phyloP scores from a whole-genome alignment of 2,113 vertebrate genomes.

The Gasterosteus aculeatus region DNA sequence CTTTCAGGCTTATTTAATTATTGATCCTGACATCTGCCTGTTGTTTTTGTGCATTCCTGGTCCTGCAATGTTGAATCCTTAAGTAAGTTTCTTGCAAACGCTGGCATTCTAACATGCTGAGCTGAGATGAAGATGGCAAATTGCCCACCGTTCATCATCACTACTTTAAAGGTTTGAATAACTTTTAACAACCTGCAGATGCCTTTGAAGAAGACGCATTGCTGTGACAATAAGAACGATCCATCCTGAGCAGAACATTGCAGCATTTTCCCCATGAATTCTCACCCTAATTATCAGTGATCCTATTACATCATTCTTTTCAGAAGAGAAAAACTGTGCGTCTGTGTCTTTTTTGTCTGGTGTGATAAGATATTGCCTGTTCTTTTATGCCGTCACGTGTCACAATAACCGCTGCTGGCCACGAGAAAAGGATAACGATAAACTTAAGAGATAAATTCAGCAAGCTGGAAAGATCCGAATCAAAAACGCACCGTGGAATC shows the following conservation, averaged over 20 bases:
- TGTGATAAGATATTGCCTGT: slow-evolving; percentile 37
- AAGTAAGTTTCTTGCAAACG: background rate
- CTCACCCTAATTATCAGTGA: slow-evolving; percentile 10
- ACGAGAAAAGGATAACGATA: slow-evolving; percentile 35
- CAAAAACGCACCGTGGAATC: slow-evolving; percentile 33
- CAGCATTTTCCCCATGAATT: background rate
- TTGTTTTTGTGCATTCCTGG: background rate
- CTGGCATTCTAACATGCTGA: background rate
- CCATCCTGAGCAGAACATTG: slow-evolving; percentile 7
- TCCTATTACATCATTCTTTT: slow-evolving; percentile 27
- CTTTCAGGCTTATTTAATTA: background rate
- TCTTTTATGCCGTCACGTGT: slow-evolving; percentile 42
- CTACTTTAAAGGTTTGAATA: background rate
- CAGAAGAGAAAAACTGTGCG: slow-evolving; percentile 17
- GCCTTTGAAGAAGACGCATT: slow-evolving; percentile 26
- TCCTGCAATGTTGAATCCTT: background rate
- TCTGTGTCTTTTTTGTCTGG: background rate
- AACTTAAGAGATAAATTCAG: slow-evolving; percentile 53
- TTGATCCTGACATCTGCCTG: background rate
- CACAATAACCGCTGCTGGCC: slow-evolving; percentile 40
- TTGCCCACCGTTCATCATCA: background rate
- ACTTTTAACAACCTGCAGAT: background rate
- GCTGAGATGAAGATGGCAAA: background rate
- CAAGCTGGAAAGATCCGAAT: slow-evolving; percentile 52
- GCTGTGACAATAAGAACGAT: slow-evolving; percentile 11